Percentiles rank a stretch among this genome's conserved stretches.
phyloP scores from a whole-genome alignment of 2,888 invertebrate genomes.

The Aporophyla lueneburgensis region DNA sequence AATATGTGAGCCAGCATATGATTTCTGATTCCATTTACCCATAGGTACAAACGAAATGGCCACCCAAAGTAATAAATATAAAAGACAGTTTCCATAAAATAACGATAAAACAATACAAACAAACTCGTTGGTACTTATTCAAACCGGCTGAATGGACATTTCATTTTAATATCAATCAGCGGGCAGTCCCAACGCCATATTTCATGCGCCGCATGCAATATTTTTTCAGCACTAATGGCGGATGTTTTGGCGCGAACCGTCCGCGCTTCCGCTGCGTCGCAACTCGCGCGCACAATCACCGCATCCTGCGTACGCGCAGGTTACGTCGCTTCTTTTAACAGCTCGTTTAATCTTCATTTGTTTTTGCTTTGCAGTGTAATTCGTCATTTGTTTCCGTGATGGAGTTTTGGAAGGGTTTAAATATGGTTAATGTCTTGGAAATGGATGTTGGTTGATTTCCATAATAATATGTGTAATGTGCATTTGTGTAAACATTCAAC shows the following conservation, averaged over 20 bases:
- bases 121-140: slow-evolving; percentile 46
- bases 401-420: slow-evolving; percentile 37
- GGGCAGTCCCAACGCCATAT: slow-evolving; percentile 61
- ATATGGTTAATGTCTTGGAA: background rate
- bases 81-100: slow-evolving; percentile 23
- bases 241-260: slow-evolving; percentile 79
- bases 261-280: slow-evolving; percentile 73
- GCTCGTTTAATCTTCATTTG: slow-evolving; percentile 67
- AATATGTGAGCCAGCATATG: too few relatives aligned
- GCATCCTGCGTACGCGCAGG: slow-evolving; percentile 75
- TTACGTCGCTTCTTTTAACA: slow-evolving; percentile 68
- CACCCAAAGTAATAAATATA: background rate
- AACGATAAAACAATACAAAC: slow-evolving; percentile 48
- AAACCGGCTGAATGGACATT: slow-evolving; percentile 53
- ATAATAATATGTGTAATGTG: background rate
- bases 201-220: slow-evolving; percentile 73
- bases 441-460: background rate
- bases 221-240: slow-evolving; percentile 77
- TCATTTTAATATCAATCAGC: slow-evolving; percentile 68
- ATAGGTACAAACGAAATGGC: background rate
- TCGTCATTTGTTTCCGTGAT: slow-evolving; percentile 45
- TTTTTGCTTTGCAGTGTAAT: slow-evolving; percentile 53
- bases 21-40: too few relatives aligned
- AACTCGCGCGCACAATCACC: slow-evolving; percentile 76
- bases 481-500: slow-evolving; percentile 11